phyloP scores from a whole-genome alignment of 2,888 invertebrate species.

The Dendrolimus houi region DNA sequence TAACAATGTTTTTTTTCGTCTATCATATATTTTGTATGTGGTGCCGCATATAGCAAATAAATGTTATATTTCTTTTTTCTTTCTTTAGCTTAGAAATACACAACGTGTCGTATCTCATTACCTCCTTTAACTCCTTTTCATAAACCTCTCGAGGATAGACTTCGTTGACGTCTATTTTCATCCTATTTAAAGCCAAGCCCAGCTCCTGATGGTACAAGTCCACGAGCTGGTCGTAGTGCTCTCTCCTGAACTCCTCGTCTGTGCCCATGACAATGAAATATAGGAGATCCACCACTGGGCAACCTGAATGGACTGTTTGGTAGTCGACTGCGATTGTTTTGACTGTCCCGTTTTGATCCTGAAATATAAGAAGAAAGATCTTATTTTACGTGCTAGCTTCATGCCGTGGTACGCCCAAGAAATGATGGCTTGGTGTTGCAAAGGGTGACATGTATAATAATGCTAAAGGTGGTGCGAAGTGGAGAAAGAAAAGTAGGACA shows the following conservation, averaged over 20 bases:
- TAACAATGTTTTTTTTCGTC: no score
- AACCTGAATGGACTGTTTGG: slow-evolving; percentile 35
- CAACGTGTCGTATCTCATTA: slow-evolving; percentile 4
- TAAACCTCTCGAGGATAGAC: slow-evolving; percentile 32
- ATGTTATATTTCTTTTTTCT: no score
- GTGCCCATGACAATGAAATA: slow-evolving; percentile 37
- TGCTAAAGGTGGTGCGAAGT: no score
- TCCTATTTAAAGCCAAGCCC: slow-evolving; percentile 16
- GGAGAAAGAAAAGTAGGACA: no score
- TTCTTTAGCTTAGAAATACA: no score
- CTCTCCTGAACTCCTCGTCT: slow-evolving; percentile 30
- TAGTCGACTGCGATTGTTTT: slow-evolving; percentile 32
- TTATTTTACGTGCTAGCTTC: no score
- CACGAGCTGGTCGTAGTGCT: slow-evolving; percentile 25
- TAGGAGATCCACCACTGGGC: slow-evolving; percentile 30
- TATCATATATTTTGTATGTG: no score
- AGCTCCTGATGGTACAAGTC: slow-evolving; percentile 32
- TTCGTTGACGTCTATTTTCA: slow-evolving; percentile 22
- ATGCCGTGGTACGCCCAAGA: no score
- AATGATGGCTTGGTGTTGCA: no score
- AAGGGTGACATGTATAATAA: no score
- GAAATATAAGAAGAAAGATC: background rate
- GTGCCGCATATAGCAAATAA: no score
- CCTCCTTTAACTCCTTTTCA: slow-evolving; percentile 31
- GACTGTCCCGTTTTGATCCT: slow-evolving; percentile 11